Evolutionary conservation across 64 coral and sea anemone species (phyloP).

Genomic region (Actinia equina): DNA sequence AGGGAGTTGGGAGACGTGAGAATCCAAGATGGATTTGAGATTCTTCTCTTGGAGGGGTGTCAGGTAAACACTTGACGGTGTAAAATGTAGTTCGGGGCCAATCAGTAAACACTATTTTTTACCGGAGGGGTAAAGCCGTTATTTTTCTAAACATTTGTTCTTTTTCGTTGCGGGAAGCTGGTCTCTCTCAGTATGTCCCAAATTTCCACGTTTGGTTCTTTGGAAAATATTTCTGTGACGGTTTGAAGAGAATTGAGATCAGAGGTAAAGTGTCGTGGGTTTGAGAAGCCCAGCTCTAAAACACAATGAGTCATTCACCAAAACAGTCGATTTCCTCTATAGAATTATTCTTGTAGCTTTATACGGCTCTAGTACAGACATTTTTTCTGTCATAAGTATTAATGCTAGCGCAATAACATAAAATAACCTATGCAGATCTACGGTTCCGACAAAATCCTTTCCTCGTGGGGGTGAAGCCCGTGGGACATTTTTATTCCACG

Average conservation of each 20-base stretch:
- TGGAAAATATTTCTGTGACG: slow-evolving; percentile 26
- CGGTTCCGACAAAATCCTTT: no score
- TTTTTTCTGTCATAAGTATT: background rate
- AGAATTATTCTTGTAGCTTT: slow-evolving; percentile 39
- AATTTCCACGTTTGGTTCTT: slow-evolving; percentile 20
- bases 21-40: no score
- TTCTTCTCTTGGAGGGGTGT: no score
- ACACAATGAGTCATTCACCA: background rate
- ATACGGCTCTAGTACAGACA: background rate
- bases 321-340: slow-evolving; percentile 10
- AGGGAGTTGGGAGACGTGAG: no score
- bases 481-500: no score
- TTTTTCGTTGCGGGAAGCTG: background rate
- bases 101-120: background rate
- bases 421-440: background rate
- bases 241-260: slow-evolving; percentile 13
- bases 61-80: no score
- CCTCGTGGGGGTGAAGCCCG: no score
- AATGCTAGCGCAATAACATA: background rate
- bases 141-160: background rate
- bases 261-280: background rate
- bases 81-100: no score
- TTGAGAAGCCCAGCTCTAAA: slow-evolving; percentile 13
- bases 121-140: background rate
- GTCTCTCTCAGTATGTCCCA: slow-evolving; percentile 23